Evolutionary conservation across 1,140 invertebrate genomes (phyloP), one percentile per base, ranked within the genome.

Genomic region (Zophobas morio): DNA sequence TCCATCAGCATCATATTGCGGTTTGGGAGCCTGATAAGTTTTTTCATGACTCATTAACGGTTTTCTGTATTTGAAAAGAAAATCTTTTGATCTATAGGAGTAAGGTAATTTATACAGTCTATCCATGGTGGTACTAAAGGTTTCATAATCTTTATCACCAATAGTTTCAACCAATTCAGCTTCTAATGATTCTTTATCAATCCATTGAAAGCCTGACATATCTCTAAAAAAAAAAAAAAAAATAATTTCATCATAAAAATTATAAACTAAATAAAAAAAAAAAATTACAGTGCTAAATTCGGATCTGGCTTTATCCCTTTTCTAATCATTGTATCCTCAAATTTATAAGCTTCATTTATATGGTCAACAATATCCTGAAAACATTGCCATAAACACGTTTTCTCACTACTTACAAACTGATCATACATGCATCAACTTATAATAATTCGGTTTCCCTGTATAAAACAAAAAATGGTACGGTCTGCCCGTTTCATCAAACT

Each of bases 391-490:
- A 70, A 56, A 57, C 20, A 60, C 60, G 60, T 1, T 66, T 40
- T 42, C 1, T 37, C 0, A 63, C 46, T 37, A 70, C n/a, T 4
- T 42, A 33, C 2, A 51, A n/a, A 86, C 89, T 89, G 20, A 20
- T 20, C 20, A 20, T 87, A 98, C 96, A 89, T 95, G 91, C 80
- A 98, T 86, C n/a, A 92, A 75, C 84, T 94, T 89, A 84, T 94
- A 96, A 86, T 92, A 99, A 85, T 96, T 94, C 2, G 95, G 92
- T 84, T 91, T 93, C 53, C 89, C 90, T 0, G 97, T 99, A 83
- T 98, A 99, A 88, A 98, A 99, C 74, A 98, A 87, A 63, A 90
- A 92, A 88, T 98, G 94, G 87, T 92, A 92, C 1, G 98, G 97
- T 83, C 96, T 89, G 0, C 97, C 98, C 80, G 89, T 90, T 81